Evolutionary conservation across 2,113 vertebrate species (phyloP).

Genomic region (Brachirus orientalis): DNA sequence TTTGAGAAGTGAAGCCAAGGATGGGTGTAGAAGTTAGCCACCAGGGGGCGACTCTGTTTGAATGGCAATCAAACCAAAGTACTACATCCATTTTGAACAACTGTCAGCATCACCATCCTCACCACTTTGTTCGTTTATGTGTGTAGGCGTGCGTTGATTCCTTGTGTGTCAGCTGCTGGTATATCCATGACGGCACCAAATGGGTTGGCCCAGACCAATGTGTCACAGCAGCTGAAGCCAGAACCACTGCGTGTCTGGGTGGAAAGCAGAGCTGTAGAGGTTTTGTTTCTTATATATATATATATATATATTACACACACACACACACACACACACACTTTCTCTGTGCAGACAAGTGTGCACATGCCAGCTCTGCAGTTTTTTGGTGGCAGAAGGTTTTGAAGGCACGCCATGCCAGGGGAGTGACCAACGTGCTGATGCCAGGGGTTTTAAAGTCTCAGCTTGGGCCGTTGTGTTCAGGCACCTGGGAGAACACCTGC

Average conservation of each 20-base stretch:
- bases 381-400: slow-evolving; percentile 10
- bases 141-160: slow-evolving; percentile 6
- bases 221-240: slow-evolving; percentile 17
- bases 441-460: slow-evolving; percentile 62
- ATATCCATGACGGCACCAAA: slow-evolving; percentile 22
- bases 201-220: slow-evolving; percentile 13
- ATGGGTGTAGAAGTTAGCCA: too few species aligned
- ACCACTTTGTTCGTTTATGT: neutral
- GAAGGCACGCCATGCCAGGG: neutral
- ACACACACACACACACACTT: too few species aligned
- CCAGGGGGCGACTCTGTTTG: too few species aligned
- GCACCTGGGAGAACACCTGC: slow-evolving; percentile 74
- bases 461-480: slow-evolving; percentile 44
- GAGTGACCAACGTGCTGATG: slow-evolving; percentile 58
- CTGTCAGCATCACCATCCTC: neutral
- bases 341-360: neutral
- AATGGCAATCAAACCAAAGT: too few species aligned
- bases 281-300: slow-evolving; percentile 15
- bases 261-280: slow-evolving; percentile 13
- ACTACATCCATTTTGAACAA: neutral
- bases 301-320: too few species aligned
- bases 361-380: slow-evolving; percentile 22
- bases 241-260: neutral
- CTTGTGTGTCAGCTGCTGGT: slow-evolving; percentile 17
- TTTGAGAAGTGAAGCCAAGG: too few species aligned